These are phyloP conservation scores for Antedon mediterranea DNA, from an alignment of 53 echinoderm and acorn worm genomes.

Conservation along the genomic window DNA sequence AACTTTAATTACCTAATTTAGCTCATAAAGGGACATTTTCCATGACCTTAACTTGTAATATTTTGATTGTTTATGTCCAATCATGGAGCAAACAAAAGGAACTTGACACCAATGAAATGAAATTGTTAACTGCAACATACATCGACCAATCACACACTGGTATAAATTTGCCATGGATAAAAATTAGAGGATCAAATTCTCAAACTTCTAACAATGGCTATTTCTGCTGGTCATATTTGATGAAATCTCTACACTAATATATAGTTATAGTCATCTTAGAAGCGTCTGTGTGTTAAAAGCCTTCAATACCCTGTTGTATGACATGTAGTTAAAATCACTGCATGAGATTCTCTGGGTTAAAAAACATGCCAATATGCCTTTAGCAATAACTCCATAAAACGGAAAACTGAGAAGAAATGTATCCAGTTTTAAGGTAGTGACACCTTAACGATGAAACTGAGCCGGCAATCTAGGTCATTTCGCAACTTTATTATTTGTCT, in stretches of 20 bases:
- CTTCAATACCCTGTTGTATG: too few relatives aligned
- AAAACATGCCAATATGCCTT: neutral
- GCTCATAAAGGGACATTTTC: neutral
- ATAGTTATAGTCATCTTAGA: neutral
- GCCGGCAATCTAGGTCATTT: neutral
- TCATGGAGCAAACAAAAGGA: neutral
- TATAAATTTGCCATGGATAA: neutral
- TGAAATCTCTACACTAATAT: neutral
- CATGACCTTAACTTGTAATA: neutral
- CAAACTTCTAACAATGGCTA: neutral
- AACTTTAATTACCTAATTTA: neutral
- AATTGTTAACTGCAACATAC: neutral
- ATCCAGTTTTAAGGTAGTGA: neutral
- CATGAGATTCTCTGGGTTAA: neutral
- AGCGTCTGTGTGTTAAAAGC: too few relatives aligned
- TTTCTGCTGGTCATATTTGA: neutral
- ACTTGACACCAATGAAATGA: neutral
- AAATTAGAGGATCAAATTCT: neutral
- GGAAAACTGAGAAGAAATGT: neutral
- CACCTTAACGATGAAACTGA: neutral
- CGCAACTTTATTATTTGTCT: neutral
- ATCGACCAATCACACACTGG: neutral
- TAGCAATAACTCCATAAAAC: neutral
- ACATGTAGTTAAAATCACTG: neutral
- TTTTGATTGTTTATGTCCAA: neutral